These are phyloP conservation scores for Trachemys scripta DNA, from an alignment of 2,113 vertebrate species.

Conservation along the genomic window DNA sequence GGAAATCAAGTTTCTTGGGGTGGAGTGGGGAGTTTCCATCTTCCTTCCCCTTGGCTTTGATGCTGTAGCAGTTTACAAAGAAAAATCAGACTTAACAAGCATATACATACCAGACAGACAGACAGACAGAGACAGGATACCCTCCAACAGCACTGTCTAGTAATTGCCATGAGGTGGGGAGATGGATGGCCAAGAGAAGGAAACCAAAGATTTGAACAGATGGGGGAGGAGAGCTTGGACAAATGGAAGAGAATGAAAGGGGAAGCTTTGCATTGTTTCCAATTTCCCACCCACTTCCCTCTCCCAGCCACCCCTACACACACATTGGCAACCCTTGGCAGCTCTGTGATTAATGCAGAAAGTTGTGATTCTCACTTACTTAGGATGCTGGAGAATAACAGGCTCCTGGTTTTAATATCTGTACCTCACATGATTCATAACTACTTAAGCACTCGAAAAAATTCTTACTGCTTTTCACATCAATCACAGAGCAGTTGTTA, in stretches of 20 bases:
- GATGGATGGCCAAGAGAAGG: neutral
- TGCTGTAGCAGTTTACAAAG: neutral
- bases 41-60: neutral
- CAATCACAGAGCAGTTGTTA: neutral
- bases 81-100: neutral
- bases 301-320: neutral
- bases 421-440: constrained; percentile 11
- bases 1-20: neutral
- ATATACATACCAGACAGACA: too few species aligned
- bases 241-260: neutral
- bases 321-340: neutral
- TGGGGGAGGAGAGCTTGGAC: neutral
- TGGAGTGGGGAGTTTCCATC: neutral
- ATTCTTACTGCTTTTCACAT: constrained; percentile 50
- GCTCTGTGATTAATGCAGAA: neutral
- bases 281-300: neutral
- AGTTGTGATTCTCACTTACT: constrained; percentile 34
- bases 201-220: constrained; percentile 10
- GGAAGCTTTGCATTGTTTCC: neutral
- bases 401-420: constrained; percentile 21
- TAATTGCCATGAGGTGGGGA: neutral
- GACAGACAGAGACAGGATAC: too few species aligned
- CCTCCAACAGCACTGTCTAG: neutral
- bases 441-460: neutral
- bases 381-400: constrained; percentile 32